phyloP scores from a whole-genome alignment of 2,797 vertebrate genomes.

The Nannoperca australis region DNA sequence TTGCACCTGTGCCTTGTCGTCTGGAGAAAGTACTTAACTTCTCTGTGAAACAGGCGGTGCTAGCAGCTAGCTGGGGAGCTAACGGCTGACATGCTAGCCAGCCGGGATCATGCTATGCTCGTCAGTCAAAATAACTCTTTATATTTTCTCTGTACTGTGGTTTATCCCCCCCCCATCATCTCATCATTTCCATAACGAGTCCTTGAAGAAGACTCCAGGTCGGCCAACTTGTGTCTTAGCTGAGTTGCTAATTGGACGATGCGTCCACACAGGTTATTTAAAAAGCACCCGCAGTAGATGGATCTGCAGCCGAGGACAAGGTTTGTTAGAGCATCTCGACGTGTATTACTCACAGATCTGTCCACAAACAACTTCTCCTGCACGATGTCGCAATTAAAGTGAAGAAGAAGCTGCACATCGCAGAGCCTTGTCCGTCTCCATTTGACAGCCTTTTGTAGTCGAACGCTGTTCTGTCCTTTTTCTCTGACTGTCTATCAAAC shows the following conservation, averaged over 20 bases:
- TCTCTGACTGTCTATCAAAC: slow-evolving; percentile 58
- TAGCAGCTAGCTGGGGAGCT: too few relatives aligned
- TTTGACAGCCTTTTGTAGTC: slow-evolving; percentile 61
- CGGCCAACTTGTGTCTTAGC: not conserved
- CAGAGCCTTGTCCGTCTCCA: slow-evolving; percentile 2
- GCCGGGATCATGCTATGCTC: too few relatives aligned
- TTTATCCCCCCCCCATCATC: not conserved
- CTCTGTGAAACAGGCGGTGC: too few relatives aligned
- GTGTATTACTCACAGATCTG: not conserved
- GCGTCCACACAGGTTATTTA: not conserved
- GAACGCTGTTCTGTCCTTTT: slow-evolving; percentile 25
- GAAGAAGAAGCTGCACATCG: slow-evolving; percentile 19
- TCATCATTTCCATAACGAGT: not conserved
- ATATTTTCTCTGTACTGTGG: not conserved
- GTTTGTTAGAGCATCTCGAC: not conserved
- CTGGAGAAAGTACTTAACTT: too few relatives aligned
- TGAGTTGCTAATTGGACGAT: not conserved
- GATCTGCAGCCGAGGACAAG: slow-evolving; percentile 1
- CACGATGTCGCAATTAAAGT: slow-evolving; percentile 46
- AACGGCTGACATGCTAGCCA: too few relatives aligned
- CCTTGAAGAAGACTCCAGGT: not conserved
- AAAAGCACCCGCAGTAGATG: slow-evolving; percentile 20
- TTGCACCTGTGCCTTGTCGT: not conserved
- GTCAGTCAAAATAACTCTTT: not conserved
- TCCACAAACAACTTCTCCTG: slow-evolving; percentile 29